A percentile compares a stretch with the other conserved stretches of the same genome.
Conservation (phyloP, 2,113 vertebrate genomes). For the Pterophyllum scalare region DNA sequence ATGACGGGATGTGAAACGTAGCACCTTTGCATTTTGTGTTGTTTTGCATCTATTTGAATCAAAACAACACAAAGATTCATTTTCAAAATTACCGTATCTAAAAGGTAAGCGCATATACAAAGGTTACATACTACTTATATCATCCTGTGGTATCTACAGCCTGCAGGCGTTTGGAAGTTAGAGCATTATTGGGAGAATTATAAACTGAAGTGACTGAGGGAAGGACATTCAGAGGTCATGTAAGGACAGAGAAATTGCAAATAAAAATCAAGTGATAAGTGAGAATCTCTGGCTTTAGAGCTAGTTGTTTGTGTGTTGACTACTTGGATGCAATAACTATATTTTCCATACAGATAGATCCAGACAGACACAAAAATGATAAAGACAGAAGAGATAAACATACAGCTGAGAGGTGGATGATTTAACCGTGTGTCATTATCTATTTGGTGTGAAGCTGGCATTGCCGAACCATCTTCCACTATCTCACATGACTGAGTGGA, state of each 20-base stretch:
- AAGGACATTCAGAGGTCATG: not conserved
- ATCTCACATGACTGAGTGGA: conserved; percentile 16
- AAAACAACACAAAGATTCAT: not conserved
- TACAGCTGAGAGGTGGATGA: conserved; percentile 34
- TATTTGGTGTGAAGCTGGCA: conserved; percentile 9
- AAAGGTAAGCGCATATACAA: not conserved
- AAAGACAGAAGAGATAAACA: conserved; percentile 28
- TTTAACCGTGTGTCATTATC: conserved; percentile 55
- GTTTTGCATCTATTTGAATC: not conserved
- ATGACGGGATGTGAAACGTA: not conserved
- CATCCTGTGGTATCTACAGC: not conserved
- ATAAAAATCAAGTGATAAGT: conserved; percentile 5
- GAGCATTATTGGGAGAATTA: not conserved
- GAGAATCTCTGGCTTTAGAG: conserved; percentile 8
- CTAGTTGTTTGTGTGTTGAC: conserved; percentile 30
- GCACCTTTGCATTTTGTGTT: too few species aligned
- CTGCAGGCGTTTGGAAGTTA: not conserved
- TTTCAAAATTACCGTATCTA: not conserved
- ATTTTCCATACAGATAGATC: conserved; percentile 11
- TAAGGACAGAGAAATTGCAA: not conserved
- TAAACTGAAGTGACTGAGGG: not conserved
- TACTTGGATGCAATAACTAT: conserved; percentile 8
- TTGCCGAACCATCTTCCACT: conserved; percentile 35
- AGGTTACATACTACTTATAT: not conserved
- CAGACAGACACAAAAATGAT: conserved; percentile 13